Base-by-base conservation (phyloP, 2,797 vertebrate species). In the Gallirallus australis region DNA sequence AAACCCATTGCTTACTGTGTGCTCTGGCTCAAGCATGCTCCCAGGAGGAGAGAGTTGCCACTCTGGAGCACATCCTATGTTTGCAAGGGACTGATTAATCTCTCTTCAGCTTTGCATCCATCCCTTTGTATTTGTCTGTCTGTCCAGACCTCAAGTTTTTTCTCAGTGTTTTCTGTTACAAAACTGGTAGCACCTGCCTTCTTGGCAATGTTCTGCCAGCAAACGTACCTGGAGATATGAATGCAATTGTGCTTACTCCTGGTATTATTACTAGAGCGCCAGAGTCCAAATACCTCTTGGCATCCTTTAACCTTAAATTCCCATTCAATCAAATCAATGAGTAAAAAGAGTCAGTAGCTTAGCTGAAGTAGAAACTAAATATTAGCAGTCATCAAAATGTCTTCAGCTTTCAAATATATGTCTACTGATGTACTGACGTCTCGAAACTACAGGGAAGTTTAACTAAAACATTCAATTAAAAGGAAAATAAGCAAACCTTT, bases 291-390 rank as follows among this genome's bases (percentile, higher is more conserved):
- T 76, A 86, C 15, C 90, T 83, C 37, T 47, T 56, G 23, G 63
- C 24, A 73, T 65, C 7, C 33, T 90, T 57, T 68, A 85, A 53
- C 42, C 24, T 86, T 92, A 83, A 86, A 83, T 56, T 40, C 39
- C 80, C 17, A 1, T 69, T 84, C 61, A 19, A 50, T 81, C 28
- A 80, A 80, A 60, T 63, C 79, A 86, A 91, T 42, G 42, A 42
- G 17, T 27, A 66, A 63, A 56, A 90, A 4, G 84, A 68, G 71
- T 87, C 60, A 71, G 19, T 79, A 82, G 37, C 47, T 93, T 70
- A 83, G 50, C 14, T 63, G 40, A 94, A 90, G 35, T 25, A 45
- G 64, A 92, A 96, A 82, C 33, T 11, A 89, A 86, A 17, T 40
- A 89, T 57, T 65, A 90, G 9, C 37, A 87, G 40, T 11, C 48